Percentiles rank a stretch among this genome's conserved stretches.
These are phyloP conservation scores for Turritopsis rubra DNA, from an alignment of 30 jellyfish, hydroid and myxozoan species.

Conservation along the genomic window DNA sequence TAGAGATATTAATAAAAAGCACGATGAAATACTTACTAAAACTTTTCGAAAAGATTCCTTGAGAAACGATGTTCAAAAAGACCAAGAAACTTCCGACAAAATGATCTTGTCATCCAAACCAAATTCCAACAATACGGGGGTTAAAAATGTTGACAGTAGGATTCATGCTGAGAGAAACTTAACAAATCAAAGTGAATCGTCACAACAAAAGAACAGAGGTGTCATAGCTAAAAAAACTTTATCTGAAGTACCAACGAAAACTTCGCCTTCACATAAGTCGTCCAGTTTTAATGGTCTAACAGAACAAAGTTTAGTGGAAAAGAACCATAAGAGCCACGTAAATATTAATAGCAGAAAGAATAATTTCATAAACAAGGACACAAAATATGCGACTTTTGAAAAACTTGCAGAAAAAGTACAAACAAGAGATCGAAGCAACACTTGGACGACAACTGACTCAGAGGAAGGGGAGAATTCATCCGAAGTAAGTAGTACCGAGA, in stretches of 20 bases:
- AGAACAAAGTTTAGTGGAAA: constrained; percentile 3
- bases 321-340: not conserved
- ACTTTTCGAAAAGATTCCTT: not conserved
- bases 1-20: not conserved
- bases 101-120: not conserved
- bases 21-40: not conserved
- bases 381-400: constrained; percentile 17
- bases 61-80: not conserved
- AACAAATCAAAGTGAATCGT: constrained; percentile 13
- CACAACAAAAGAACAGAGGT: constrained; percentile 25
- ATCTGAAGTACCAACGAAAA: not conserved
- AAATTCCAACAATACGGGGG: constrained; percentile 17
- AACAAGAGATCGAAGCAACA: constrained; percentile 31
- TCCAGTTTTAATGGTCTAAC: not conserved
- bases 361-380: not conserved
- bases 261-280: not conserved
- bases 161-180: constrained; percentile 18
- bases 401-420: constrained; percentile 6
- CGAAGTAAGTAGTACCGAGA: not conserved
- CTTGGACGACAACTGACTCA: constrained; percentile 32
- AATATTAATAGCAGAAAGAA: constrained; percentile 5
- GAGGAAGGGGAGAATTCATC: not conserved
- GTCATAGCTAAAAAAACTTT: not conserved
- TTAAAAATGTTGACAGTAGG: constrained; percentile 2
- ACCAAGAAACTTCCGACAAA: not conserved